These are phyloP conservation scores for Chelon labrosus DNA, from an alignment of 2,797 vertebrate genomes.

Conservation along the genomic window DNA sequence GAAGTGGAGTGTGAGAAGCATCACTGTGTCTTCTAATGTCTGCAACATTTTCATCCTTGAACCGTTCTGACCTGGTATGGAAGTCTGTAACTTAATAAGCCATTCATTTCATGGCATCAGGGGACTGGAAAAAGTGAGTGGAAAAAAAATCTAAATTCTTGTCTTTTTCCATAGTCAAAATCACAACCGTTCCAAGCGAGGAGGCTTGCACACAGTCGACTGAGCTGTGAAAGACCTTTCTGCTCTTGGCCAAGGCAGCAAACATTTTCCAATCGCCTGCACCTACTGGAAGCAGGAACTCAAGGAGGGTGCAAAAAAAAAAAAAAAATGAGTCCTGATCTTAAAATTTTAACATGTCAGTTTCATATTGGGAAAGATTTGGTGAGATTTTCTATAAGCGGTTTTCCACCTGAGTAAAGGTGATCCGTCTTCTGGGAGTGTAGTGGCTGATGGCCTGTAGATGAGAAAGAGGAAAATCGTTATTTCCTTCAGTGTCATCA, in stretches of 20 bases:
- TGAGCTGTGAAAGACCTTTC: conserved; percentile 67
- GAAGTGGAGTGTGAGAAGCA: conserved; percentile 20
- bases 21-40: conserved; percentile 35
- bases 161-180: conserved; percentile 75
- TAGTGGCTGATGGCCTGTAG: conserved; percentile 4
- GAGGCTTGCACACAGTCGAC: conserved; percentile 61
- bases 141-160: conserved; percentile 74
- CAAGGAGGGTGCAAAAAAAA: conserved; percentile 15
- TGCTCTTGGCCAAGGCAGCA: conserved; percentile 49
- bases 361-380: conserved; percentile 46
- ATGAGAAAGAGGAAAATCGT: conserved; percentile 19
- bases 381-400: conserved; percentile 17
- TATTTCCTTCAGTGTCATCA: conserved; percentile 16
- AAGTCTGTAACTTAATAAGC: conserved; percentile 71
- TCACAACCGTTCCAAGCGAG: conserved; percentile 66
- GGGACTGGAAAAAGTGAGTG: conserved; percentile 70
- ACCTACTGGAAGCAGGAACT: conserved; percentile 53
- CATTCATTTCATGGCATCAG: conserved; percentile 70
- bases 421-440: conserved; percentile 34
- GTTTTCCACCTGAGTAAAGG: conserved; percentile 65
- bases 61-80: conserved; percentile 63
- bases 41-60: conserved; percentile 54
- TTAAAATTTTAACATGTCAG: conserved; percentile 50
- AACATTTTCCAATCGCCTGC: conserved; percentile 64
- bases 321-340: conserved; percentile 21